These are phyloP conservation scores for Petrolisthes manimaculis DNA, from an alignment of 2,888 invertebrate genomes.

Conservation along the genomic window DNA sequence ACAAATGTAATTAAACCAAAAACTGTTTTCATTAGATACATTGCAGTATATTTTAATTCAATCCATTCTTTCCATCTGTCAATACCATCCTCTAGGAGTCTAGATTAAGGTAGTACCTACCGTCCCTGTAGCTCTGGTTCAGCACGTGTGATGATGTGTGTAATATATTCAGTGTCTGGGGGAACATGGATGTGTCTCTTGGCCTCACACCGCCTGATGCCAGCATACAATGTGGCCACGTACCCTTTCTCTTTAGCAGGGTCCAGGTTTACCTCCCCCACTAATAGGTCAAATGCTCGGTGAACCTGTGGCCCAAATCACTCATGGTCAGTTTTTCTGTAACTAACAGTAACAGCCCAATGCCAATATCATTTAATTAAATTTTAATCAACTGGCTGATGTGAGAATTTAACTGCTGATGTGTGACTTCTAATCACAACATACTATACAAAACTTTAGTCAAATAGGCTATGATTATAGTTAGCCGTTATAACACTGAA, in stretches of 20 bases:
- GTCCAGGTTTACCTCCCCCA: slow-evolving; percentile 75
- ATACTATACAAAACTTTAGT: no score
- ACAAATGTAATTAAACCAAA: no score
- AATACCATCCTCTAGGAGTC: neutral
- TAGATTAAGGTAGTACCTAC: slow-evolving; percentile 71
- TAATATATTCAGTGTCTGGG: slow-evolving; percentile 89
- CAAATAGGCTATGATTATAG: no score
- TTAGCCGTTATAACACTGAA: no score
- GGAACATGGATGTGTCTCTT: slow-evolving; percentile 90
- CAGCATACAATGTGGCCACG: slow-evolving; percentile 86
- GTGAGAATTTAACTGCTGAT: no score
- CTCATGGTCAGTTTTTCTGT: no score
- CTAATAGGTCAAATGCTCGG: slow-evolving; percentile 86
- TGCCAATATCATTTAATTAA: no score
- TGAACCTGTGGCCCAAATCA: slow-evolving; percentile 30
- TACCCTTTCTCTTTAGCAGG: slow-evolving; percentile 90
- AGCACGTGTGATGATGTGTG: slow-evolving; percentile 87
- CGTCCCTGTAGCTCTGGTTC: slow-evolving; percentile 91
- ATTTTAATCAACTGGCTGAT: no score
- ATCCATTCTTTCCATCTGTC: neutral
- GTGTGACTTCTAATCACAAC: no score
- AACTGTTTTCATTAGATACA: no score
- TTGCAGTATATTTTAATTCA: neutral
- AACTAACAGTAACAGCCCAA: no score
- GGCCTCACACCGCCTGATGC: slow-evolving; percentile 86